These are phyloP conservation scores for Cebus imitator DNA, from an alignment of 2,113 vertebrate species.

Conservation along the genomic window DNA sequence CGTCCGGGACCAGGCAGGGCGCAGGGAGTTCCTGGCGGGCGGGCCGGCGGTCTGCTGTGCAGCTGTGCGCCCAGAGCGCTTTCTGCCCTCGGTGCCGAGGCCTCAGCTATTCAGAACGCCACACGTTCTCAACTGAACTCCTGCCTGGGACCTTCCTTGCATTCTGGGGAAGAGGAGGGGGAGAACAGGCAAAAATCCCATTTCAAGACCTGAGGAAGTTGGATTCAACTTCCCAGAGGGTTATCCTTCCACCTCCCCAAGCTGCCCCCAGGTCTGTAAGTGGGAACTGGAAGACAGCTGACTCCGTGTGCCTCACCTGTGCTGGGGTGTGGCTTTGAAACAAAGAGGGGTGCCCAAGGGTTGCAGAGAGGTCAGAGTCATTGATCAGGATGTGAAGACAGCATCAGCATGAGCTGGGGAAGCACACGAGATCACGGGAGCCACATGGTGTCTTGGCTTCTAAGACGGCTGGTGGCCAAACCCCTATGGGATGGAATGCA, in stretches of 20 bases:
- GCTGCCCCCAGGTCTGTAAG: not conserved
- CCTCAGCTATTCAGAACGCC: not conserved
- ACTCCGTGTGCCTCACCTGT: not conserved
- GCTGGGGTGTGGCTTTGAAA: not conserved
- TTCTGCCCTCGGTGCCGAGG: not conserved
- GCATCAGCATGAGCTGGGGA: not conserved
- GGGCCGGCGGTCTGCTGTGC: not conserved
- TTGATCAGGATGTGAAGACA: not conserved
- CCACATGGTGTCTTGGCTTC: not conserved
- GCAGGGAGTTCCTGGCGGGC: not conserved
- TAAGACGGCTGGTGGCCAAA: not conserved
- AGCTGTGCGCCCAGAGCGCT: not conserved
- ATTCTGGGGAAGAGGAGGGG: not conserved
- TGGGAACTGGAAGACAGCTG: not conserved
- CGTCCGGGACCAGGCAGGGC: not conserved
- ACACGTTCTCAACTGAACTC: accelerated
- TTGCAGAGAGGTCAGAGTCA: not conserved
- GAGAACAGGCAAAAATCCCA: not conserved
- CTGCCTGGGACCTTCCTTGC: not conserved
- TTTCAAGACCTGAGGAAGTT: not conserved
- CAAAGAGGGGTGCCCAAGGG: not conserved
- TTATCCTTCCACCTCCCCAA: not conserved
- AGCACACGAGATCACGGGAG: not conserved
- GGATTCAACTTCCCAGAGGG: not conserved
- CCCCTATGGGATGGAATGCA: not conserved